Base-by-base conservation (phyloP, 2,797 vertebrate species). In the Sebastes trivittatus region DNA sequence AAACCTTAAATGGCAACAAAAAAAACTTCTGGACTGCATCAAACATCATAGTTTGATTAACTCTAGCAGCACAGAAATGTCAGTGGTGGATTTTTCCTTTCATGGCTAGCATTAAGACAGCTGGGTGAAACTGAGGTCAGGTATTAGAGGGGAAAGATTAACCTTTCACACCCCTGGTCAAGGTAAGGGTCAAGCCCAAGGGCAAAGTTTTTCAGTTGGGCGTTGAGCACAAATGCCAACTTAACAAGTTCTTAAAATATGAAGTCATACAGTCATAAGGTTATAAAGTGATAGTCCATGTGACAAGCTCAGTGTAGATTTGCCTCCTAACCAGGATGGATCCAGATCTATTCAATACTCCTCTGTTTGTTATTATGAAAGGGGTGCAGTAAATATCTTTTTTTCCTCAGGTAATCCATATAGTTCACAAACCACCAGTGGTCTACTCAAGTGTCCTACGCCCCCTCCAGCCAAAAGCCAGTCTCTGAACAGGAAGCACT, bases 371-470 rank as follows among this genome's bases (percentile, higher is more conserved):
- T 34, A 16, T 54, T 23, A 36, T 73, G 18, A 70, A 74, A 78
- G 42, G 1, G 5, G 2, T 36, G 14, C 23, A 56, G 7, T 63
- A 58, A 60, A 25, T 30, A 20, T 58, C 1, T 67, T 70, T 66
- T 46, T 64, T 46, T 18, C 89, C 89, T 56, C 85, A 99, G 98
- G 98, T 95, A 98, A 96, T 94, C 95, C 95, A 90, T 99, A 98
- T 94, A 97, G 96, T 93, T 95, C 97, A 68, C 98, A 98, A 87
- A 96, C 97, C 91, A 96, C 97, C 86, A 97, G 97, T 90, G 95
- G 97, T 90, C 97, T 98, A 90, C 96, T 98, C 85, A 99, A 98
- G 95, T 99, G 98, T 91, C 97, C 98, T 88, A 99, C 98, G 73
- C 97, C 98, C 80, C 98, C 97, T 85, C 97, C 96, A 88, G 94